Evolutionary conservation across 1,140 invertebrate species (phyloP).

Genomic region (Lerema accius): DNA sequence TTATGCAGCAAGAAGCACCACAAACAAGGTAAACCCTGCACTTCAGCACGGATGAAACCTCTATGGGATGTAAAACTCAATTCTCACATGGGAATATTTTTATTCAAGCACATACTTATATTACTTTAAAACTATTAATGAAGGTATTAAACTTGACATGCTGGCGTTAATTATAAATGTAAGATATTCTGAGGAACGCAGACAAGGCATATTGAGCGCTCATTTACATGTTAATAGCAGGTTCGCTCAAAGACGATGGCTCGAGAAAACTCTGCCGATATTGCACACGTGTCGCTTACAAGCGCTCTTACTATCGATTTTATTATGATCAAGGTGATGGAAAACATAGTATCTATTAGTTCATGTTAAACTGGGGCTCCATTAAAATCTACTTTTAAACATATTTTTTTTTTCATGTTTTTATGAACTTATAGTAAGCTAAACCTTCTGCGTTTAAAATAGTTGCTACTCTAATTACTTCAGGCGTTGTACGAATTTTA

Average conservation of each 20-base stretch:
- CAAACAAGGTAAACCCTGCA: too few species aligned
- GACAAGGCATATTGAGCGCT: conserved; percentile 47
- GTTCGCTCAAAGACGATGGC: conserved; percentile 44
- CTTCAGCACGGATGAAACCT: too few species aligned
- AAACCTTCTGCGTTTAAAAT: too few species aligned
- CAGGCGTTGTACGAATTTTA: too few species aligned
- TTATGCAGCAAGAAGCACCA: too few species aligned
- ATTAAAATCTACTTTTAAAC: conserved; percentile 18
- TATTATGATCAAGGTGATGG: conserved; percentile 12
- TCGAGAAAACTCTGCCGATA: conserved; percentile 44
- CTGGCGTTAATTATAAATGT: conserved; percentile 30
- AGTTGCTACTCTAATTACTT: too few species aligned
- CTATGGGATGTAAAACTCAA: too few species aligned
- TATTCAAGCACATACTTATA: not conserved
- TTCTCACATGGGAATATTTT: not conserved
- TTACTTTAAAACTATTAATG: conserved; percentile 9
- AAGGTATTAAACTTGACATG: conserved; percentile 9
- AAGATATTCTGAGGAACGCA: conserved; percentile 27
- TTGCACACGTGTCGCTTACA: conserved; percentile 48
- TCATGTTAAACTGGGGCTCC: not conserved
- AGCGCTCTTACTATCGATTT: conserved; percentile 42
- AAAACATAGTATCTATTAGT: conserved; percentile 37
- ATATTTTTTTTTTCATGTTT: too few species aligned
- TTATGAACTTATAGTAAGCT: too few species aligned
- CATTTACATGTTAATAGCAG: conserved; percentile 65